Evolutionary conservation across 2,113 vertebrate genomes (phyloP), one percentile per base, ranked within the genome.

Genomic region (Boulengeromyrus knoepffleri): DNA sequence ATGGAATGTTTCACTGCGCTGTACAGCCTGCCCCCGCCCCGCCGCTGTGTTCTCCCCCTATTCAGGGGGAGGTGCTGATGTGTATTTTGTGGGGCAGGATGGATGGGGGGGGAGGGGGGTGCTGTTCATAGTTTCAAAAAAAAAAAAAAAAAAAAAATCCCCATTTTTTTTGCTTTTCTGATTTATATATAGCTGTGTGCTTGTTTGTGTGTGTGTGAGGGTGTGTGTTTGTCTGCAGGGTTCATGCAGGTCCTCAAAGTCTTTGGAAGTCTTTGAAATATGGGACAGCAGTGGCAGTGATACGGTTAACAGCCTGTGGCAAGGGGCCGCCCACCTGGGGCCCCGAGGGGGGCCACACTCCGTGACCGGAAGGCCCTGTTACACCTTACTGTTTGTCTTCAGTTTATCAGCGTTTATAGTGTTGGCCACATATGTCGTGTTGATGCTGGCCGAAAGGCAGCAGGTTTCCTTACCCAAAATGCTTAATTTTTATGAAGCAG

Each of bases 1-100:
- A 95, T 94, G 97, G 97, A 97, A 97, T 96, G 96, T 97, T 97
- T 96, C 95, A 97, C 97, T 97, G 97, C 97, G 96, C 97, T 97
- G 97, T 97, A 97, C 96, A 97, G 97, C 96, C 97, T 91, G n/a
- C 31, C 80, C 90, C 87, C 45, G 47, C 74, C 36, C 36, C 56
- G 17, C 66, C 58, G 84, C 87, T 66, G 91, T 89, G n/a, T 52
- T 87, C 47, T 19, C 85, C 27, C 85, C 93, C 93, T 66, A 2
- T 89, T 47, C 5, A 5, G 74, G 8, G 93, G 95, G 94, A 93
- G 95, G 95, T 93, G 66, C 5, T 52, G 85, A 53, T 87, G 83
- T 85, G 83, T 87, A 52, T 87, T 56, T 9, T 87, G 24, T 87
- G 49, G 45, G 46, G 49, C 47, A 39, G 85, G 15, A 27, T 87